Conservation (phyloP, 1,140 invertebrate species). For the Oncopodura yosiiana region DNA sequence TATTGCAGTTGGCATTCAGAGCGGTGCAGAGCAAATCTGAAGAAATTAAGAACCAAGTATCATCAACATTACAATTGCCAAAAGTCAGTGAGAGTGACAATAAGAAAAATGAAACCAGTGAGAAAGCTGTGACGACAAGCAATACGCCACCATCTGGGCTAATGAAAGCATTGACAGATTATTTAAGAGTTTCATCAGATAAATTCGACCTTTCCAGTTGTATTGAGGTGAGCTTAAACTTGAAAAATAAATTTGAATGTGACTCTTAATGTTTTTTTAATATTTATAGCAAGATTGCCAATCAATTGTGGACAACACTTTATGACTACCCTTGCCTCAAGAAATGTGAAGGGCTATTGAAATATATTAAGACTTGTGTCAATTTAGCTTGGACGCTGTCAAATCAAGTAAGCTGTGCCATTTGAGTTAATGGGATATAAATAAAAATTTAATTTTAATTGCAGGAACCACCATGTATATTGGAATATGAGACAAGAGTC, state of each 20-base stretch:
- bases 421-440: too few relatives aligned
- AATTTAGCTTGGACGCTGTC: constrained; percentile 55
- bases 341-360: constrained; percentile 49
- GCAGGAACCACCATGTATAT: constrained; percentile 44
- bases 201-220: constrained; percentile 48
- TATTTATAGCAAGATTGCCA: constrained; percentile 50
- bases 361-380: constrained; percentile 55
- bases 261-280: neutral
- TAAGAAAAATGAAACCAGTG: constrained; percentile 5
- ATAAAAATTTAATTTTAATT: constrained; percentile 25
- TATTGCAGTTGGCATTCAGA: too few relatives aligned
- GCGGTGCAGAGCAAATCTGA: constrained; percentile 46
- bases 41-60: constrained; percentile 45
- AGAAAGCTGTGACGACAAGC: too few relatives aligned
- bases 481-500: constrained; percentile 50
- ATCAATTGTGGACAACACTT: constrained; percentile 56
- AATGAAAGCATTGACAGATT: constrained; percentile 45
- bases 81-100: too few relatives aligned
- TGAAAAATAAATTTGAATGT: neutral
- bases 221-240: constrained; percentile 44
- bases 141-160: too few relatives aligned
- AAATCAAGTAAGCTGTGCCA: constrained; percentile 46
- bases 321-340: constrained; percentile 65
- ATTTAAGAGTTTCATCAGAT: constrained; percentile 46
- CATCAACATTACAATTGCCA: too few relatives aligned